Conservation (phyloP, 2,797 vertebrate genomes). For the Phalanger gymnotis region DNA sequence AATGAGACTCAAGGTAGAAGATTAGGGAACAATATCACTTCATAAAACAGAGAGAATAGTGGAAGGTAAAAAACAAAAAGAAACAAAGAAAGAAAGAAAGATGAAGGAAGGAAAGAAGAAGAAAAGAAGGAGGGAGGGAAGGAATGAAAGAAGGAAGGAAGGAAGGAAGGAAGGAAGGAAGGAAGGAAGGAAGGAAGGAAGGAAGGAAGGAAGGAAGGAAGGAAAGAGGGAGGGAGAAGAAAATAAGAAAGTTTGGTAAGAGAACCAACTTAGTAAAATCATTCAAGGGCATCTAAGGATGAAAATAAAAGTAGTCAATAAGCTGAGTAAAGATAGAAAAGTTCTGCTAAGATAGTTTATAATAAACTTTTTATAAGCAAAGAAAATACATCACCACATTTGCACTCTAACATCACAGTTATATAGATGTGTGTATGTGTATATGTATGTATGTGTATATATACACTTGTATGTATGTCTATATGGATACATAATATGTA, state of each 20-base stretch:
- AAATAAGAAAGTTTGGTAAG: background rate
- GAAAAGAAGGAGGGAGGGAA: rapidly evolving
- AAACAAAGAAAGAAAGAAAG: too few relatives aligned
- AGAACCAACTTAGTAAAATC: background rate
- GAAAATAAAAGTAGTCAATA: background rate
- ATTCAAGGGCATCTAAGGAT: background rate
- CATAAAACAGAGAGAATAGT: background rate
- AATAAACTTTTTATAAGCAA: background rate
- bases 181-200: too few relatives aligned
- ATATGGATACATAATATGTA: too few relatives aligned
- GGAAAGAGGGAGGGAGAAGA: background rate
- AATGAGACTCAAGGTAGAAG: background rate
- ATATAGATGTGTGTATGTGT: too few relatives aligned
- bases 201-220: too few relatives aligned
- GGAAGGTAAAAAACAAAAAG: background rate
- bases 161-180: too few relatives aligned
- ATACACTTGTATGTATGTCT: too few relatives aligned
- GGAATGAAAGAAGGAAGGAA: too few relatives aligned
- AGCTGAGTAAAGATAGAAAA: background rate
- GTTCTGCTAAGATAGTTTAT: background rate
- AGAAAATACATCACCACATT: background rate
- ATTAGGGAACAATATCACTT: background rate
- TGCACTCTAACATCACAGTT: background rate
- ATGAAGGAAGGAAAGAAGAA: too few relatives aligned
- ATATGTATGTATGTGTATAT: too few relatives aligned